Evolutionary conservation across 2,888 invertebrate genomes (phyloP), one percentile per base, ranked within the genome.

Genomic region (Syrphus vitripennis): DNA sequence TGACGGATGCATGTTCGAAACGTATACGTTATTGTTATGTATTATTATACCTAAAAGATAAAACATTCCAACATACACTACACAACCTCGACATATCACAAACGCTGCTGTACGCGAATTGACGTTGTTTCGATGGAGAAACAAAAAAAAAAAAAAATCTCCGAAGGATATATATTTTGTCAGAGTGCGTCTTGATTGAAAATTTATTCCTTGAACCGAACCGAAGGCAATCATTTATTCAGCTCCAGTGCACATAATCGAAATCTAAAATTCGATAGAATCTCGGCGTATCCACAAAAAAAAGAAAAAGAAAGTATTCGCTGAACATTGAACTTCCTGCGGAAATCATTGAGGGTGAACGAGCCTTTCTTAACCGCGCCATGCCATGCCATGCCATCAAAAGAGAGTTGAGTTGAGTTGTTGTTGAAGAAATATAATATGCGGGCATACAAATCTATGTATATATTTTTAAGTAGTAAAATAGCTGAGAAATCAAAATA

Each of bases 201-300:
- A 84, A 84, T 84, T 84, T 84, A 84, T 84, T 84, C 84, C 84
- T 71, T 86, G 86, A 86, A 86, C 86, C 82, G 86, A 86, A 86
- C 82, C 72, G 82, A 81, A 77, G 76, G 86, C 81, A 86, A 86
- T 86, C 86, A 81, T 86, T 86, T 86, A 86, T 86, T 86, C 77
- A 76, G 81, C 86, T 72, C 63, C 50, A 77, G 29, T 82, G 81
- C 86, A 81, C 81, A 65, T 86, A 86, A 86, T 86, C 81, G 86
- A 86, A 86, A 86, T 86, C 81, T 77, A 77, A 86, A 84, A 86
- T 86, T 86, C 72, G 82, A 86, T 86, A 86, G 81, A 86, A 84
- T 84, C 81, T 80, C 70, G 42, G 67, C 72, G 63, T 69, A 69
- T 69, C 53, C 40, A 26, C 42, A 3, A n/a, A 37, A 12, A 4